Conservation (phyloP, 2,888 invertebrate species). For the Mesochorus sp. region DNA sequence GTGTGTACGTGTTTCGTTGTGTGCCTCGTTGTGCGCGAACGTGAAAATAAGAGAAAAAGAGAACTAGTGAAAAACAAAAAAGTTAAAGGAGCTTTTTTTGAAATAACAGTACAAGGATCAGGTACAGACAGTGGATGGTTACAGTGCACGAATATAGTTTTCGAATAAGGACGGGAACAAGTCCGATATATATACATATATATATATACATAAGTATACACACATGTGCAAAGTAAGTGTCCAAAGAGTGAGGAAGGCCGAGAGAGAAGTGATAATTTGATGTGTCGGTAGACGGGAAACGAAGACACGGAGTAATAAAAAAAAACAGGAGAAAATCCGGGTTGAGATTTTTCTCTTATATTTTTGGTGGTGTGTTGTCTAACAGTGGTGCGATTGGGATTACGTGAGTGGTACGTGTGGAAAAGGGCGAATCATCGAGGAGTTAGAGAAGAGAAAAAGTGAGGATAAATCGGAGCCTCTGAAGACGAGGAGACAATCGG, state of each 20-base stretch:
- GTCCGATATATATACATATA: background rate
- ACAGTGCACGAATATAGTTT: constrained; percentile 47
- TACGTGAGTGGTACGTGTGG: too few species aligned
- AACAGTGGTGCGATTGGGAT: too few species aligned
- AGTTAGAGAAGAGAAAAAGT: background rate
- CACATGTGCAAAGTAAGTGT: background rate
- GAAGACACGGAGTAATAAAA: too few species aligned
- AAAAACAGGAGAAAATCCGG: too few species aligned
- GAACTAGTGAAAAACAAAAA: constrained; percentile 1
- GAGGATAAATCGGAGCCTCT: constrained; percentile 18
- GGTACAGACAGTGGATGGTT: constrained; percentile 23
- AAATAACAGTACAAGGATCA: constrained; percentile 59
- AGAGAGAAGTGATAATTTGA: background rate
- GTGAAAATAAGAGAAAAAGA: background rate
- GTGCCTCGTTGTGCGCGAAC: background rate
- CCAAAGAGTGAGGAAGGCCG: background rate
- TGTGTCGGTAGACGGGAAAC: too few species aligned
- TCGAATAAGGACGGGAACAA: background rate
- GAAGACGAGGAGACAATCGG: constrained; percentile 4
- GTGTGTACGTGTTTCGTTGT: constrained; percentile 1
- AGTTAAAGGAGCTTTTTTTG: constrained; percentile 46
- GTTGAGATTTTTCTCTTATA: too few species aligned
- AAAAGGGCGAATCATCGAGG: constrained; percentile 1
- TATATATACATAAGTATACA: background rate
- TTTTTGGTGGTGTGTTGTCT: too few species aligned